Percentiles rank a stretch among this genome's conserved stretches.
phyloP scores from a whole-genome alignment of 1,140 invertebrate genomes.

The Neotoxoptera formosana region DNA sequence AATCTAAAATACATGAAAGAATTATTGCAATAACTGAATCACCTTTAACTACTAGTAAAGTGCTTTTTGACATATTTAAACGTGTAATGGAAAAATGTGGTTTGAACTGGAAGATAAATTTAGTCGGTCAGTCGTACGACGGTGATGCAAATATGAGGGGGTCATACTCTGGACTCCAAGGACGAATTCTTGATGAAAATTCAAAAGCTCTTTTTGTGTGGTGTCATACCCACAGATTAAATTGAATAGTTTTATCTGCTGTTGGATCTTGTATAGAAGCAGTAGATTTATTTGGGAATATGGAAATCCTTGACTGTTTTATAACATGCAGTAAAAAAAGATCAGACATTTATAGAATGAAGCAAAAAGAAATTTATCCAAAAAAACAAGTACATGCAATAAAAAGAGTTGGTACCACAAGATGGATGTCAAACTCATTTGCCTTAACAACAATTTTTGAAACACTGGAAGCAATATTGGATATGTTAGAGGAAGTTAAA shows the following conservation, averaged over 20 bases:
- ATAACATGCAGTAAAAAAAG: background rate
- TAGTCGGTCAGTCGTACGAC: slow-evolving; percentile 7
- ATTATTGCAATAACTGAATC: background rate
- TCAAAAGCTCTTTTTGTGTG: slow-evolving; percentile 33
- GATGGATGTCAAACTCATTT: slow-evolving; percentile 13
- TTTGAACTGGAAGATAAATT: background rate
- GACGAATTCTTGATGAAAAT: background rate
- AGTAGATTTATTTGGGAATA: background rate
- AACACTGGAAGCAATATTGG: background rate
- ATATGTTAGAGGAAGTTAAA: background rate
- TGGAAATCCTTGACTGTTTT: background rate
- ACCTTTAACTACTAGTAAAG: background rate
- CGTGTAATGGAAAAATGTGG: background rate
- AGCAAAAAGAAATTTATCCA: background rate
- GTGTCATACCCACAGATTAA: background rate
- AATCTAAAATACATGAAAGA: background rate
- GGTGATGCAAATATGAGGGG: background rate
- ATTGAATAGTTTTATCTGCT: slow-evolving; percentile 1
- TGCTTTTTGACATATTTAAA: background rate
- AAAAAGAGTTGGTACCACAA: background rate
- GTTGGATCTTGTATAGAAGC: background rate
- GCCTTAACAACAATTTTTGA: background rate
- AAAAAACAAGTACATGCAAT: background rate
- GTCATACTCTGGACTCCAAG: background rate
- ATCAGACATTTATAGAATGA: background rate